Conservation (phyloP, 2,113 vertebrate species). For the Cinclus cinclus region DNA sequence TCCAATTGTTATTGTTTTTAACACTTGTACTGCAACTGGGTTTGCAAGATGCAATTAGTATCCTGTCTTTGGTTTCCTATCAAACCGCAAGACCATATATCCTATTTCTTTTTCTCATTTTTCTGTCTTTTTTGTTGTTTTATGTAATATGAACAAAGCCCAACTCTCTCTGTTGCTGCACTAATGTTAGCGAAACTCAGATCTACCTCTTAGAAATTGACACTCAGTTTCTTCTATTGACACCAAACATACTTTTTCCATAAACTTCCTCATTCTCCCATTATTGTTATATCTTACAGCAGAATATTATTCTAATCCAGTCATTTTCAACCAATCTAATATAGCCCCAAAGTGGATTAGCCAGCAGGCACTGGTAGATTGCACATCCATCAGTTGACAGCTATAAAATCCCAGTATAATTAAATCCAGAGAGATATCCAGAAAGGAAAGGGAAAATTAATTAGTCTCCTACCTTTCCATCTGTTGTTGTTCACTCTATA, state of each 20-base stretch:
- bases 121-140: neutral
- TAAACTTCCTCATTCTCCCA: conserved; percentile 12
- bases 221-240: neutral
- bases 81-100: neutral
- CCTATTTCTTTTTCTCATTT: neutral
- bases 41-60: conserved; percentile 13
- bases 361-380: conserved; percentile 12
- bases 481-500: conserved; percentile 1
- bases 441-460: conserved; percentile 25
- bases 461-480: conserved; percentile 12
- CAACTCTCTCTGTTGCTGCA: neutral
- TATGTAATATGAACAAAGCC: neutral
- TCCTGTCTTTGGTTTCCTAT: neutral
- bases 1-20: neutral
- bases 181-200: neutral
- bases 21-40: neutral
- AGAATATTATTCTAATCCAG: conserved; percentile 20
- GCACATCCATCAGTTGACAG: neutral
- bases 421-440: conserved; percentile 41
- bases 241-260: neutral
- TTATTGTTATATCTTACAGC: conserved; percentile 8
- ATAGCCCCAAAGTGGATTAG: conserved; percentile 30
- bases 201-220: neutral
- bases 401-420: conserved; percentile 32
- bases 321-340: conserved; percentile 32